Evolutionary conservation across 2,113 vertebrate genomes (phyloP).

Genomic region (Rhineura floridana): DNA sequence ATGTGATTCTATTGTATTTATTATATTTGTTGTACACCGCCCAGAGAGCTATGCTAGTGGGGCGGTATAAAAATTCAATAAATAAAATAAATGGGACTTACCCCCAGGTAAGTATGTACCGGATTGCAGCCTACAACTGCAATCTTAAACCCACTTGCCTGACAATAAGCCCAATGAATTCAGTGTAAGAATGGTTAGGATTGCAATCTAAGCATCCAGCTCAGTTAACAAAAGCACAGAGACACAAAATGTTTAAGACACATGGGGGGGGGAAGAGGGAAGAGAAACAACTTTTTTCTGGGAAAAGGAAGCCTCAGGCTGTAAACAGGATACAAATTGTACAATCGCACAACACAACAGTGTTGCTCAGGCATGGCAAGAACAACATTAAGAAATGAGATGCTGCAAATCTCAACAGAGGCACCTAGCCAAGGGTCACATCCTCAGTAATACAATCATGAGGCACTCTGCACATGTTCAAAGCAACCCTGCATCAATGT

Average conservation of each 20-base stretch:
- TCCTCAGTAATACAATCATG: not conserved
- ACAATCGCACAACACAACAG: not conserved
- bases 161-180: no score
- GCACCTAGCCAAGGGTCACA: no score
- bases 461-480: not conserved
- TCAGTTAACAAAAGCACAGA: not conserved
- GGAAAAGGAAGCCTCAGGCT: not conserved
- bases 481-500: not conserved
- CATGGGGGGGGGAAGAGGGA: not conserved
- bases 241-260: not conserved
- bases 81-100: no score
- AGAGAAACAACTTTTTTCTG: not conserved
- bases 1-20: no score
- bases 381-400: not conserved
- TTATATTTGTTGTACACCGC: no score
- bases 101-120: no score
- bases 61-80: no score
- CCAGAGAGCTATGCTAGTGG: no score
- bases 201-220: no score
- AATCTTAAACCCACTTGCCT: no score
- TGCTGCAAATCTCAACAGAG: not conserved
- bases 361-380: not conserved
- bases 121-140: no score
- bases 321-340: not conserved
- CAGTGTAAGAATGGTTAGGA: no score